These are phyloP conservation scores for Umimayanthus kanabou DNA, from an alignment of 92 coral and sea anemone species.

Conservation along the genomic window DNA sequence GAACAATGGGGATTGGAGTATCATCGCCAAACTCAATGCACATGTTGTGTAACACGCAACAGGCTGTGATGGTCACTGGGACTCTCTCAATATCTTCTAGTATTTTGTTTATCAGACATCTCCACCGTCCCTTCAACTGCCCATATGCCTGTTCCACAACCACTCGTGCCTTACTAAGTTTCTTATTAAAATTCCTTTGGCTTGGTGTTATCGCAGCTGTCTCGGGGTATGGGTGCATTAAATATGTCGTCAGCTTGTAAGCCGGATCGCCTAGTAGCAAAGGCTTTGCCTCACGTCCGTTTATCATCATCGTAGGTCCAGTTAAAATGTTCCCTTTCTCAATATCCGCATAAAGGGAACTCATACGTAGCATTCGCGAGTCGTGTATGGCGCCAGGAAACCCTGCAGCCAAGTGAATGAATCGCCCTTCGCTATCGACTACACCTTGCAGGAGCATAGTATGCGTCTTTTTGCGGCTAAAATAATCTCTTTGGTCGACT, in stretches of 20 bases:
- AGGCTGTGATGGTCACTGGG: slow-evolving; percentile 15
- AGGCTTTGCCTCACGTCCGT: slow-evolving; percentile 33
- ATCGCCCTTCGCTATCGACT: not conserved
- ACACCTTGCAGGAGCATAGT: slow-evolving; percentile 21
- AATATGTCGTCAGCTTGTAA: slow-evolving; percentile 29
- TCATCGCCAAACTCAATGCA: slow-evolving; percentile 32
- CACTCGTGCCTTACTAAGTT: slow-evolving; percentile 40
- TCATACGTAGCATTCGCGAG: slow-evolving; percentile 32
- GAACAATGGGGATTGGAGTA: slow-evolving; percentile 26
- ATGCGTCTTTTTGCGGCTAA: not conserved
- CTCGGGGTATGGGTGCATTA: slow-evolving; percentile 37
- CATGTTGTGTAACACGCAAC: slow-evolving; percentile 47
- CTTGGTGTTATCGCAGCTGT: not conserved
- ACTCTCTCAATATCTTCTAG: slow-evolving; percentile 17
- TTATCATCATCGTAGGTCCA: slow-evolving; percentile 4
- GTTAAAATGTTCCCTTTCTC: slow-evolving; percentile 10
- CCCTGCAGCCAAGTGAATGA: slow-evolving; percentile 26
- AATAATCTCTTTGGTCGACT: not conserved
- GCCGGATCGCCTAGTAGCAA: slow-evolving; percentile 28
- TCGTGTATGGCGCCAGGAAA: slow-evolving; percentile 37
- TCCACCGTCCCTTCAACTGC: slow-evolving; percentile 11
- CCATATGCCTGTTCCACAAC: slow-evolving; percentile 56
- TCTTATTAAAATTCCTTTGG: slow-evolving; percentile 42
- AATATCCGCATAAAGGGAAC: slow-evolving; percentile 32
- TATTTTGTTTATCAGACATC: slow-evolving; percentile 25